Percentiles rank a stretch among this genome's conserved stretches.
phyloP scores from a whole-genome alignment of 2,113 vertebrate species.

The Xenopus laevis region DNA sequence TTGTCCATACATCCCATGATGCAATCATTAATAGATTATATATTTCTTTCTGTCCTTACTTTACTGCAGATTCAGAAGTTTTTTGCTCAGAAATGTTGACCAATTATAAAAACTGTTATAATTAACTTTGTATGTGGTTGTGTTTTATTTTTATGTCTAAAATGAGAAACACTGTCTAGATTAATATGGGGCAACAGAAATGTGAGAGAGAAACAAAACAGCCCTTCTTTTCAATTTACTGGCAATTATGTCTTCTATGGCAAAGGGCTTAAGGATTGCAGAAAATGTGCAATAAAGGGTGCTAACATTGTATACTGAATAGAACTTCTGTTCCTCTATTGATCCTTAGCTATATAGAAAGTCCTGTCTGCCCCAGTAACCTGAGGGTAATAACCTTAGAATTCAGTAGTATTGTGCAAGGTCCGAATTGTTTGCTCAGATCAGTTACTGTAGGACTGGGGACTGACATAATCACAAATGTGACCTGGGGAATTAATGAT shows the following conservation, averaged over 20 bases:
- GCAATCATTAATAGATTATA: too few relatives aligned
- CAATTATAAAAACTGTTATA: background rate
- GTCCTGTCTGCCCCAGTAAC: slow-evolving; percentile 19
- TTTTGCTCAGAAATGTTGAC: background rate
- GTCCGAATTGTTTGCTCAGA: slow-evolving; percentile 16
- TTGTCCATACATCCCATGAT: too few relatives aligned
- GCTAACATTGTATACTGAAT: slow-evolving; percentile 29
- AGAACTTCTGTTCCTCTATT: slow-evolving; percentile 31
- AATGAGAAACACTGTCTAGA: background rate
- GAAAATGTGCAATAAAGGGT: slow-evolving; percentile 17
- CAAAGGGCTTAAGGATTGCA: background rate
- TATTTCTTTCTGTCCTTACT: too few relatives aligned
- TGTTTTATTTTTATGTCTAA: background rate
- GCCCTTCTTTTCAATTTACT: slow-evolving; percentile 7
- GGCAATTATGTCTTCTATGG: slow-evolving; percentile 22
- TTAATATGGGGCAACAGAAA: background rate
- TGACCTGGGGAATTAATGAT: background rate
- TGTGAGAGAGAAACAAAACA: slow-evolving; percentile 23
- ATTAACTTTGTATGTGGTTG: background rate
- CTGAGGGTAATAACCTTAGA: slow-evolving; percentile 3
- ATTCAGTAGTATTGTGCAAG: background rate
- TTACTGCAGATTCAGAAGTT: too few relatives aligned
- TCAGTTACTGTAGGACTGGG: background rate
- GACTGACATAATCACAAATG: slow-evolving; percentile 3
- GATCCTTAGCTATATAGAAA: slow-evolving; percentile 2